Base-by-base conservation (phyloP, 2,888 invertebrate genomes). In the Sclerodermus sp. region DNA sequence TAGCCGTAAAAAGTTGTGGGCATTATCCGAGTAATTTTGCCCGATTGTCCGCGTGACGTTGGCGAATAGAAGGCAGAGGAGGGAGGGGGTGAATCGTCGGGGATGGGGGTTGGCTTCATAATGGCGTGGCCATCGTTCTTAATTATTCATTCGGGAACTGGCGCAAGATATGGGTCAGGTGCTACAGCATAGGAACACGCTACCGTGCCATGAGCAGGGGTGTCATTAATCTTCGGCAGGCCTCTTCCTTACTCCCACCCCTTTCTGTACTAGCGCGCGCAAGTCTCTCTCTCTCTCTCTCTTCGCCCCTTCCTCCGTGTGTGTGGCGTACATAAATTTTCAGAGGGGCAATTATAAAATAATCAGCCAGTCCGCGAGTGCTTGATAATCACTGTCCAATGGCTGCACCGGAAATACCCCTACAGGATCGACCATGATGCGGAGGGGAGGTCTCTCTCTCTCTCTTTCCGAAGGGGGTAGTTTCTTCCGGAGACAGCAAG, bases 211-310 rank as follows among this genome's bases (percentile, higher is more conserved):
- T 53, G 48, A 54, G 53, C 69, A 69, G 64, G 53, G 42, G 60
- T 56, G 57, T 68, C 68, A 69, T 70, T 70, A 70, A 70, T 70
- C 68, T 69, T 64, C 64, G 57, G 58, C 68, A 67, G 67, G 57
- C 59, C 61, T 62, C 62, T 51, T 43, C 36, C 47, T 47, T 43
- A 41, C 43, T 44, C 53, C 41, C 55, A 29, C 41, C 49, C 44
- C 49, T 38, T n/a, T 47, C 46, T 39, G 48, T 45, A 45, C 51
- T 42, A 13, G 10, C 16, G 9, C 32, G 13, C 34, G 32, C 29
- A 38, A 18, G 8, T 30, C 30, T 30, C 30, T 30, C 30, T 30
- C 30, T 30, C 30, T 30, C 34, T 12, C 34, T 8, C 34, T 12
- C 34, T 34, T 13, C 10, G 4, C 3, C 34, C 10, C 12, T 12